Base-by-base conservation (phyloP, 2,888 invertebrate genomes). In the Meliscaeva auricollis region DNA sequence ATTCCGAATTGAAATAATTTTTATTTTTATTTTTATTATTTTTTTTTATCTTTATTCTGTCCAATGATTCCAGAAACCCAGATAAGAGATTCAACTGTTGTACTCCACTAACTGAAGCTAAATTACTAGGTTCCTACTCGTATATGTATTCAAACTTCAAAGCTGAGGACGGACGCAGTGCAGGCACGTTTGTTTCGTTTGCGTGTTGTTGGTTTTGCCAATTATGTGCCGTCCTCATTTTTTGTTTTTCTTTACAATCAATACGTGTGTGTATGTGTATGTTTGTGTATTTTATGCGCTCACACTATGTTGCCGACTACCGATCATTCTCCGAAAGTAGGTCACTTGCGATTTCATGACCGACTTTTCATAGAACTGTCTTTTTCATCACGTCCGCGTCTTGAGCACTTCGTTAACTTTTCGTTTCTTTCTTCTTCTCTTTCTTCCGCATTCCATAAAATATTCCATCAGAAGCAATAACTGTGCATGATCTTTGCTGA, bases 291-390 rank as follows among this genome's bases (percentile, higher is more conserved):
- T 35, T 30, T 60, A 35, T 35, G n/a, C 77, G 82, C 54, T 54
- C 9, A 11, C 52, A 41, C 44, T 54, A 46, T 54, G 58, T 79
- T 84, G 32, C 69, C 52, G 44, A 73, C 46, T 73, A 48, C 68
- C 56, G 32, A 73, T 32, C 64, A 70, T 58, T 73, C 32, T 54
- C 44, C 62, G 85, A 87, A 91, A 90, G 90, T 91, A 87, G 91
- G 91, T 91, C 90, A 91, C 91, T 91, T 91, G 91, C 91, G 91
- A 91, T 91, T 91, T 91, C 91, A 90, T 91, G 91, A 91, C 91
- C 91, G 90, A 91, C 91, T 91, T 91, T 89, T 68, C 30, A 20
- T 32, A 72, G 80, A 85, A 76, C 72, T 76, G 41, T 50, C 80
- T 80, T 84, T 41, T 75, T 32, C 15, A 46, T 48, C 64, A 70